Base-by-base conservation (phyloP, 1,140 invertebrate genomes). In the Diachasmimorpha longicaudata region DNA sequence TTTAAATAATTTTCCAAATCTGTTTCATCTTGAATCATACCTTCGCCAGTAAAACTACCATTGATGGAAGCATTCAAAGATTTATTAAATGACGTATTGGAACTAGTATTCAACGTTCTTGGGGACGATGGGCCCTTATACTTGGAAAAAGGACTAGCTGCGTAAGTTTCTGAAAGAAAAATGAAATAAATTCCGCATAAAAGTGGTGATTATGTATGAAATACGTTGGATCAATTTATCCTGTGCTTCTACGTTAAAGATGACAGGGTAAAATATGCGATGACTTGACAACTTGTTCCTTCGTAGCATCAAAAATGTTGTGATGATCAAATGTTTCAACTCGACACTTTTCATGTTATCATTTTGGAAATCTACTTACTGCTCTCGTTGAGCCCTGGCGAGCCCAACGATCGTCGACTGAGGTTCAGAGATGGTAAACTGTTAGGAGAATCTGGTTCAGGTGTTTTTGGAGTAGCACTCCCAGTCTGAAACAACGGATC, bases 1-100 rank as follows among this genome's bases (percentile, higher is more conserved):
- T 85, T 84, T 11, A 87, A 81, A 78, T 86, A 87, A 78, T 68
- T 85, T 75, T 86, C 77, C 19, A 87, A 68, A 75, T 85, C 84
- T 0, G 36, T 70, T 73, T 87, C 85, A 72, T 82, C 85, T 72
- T 85, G 85, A 74, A 87, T 87, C 2, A 87, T 70, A 68, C 84
- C 81, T 31, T 86, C 85, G 0, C 84, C 80, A n/a, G 83, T 84
- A 14, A 86, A 63, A 46, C 81, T 87, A 9, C 79, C 75, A 72
- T 83, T 86, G 66, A 82, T 75, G 6, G 85, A 85, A 66, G 74
- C 44, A 46, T 85, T 84, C 0, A 83, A 74, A n/a, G 85, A 86
- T 76, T 82, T 87, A 48, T 79, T 85, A 0, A 82, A 63, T 0
- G 83, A 84, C 77, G 78, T 81, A 70, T 87, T 86, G 25, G 84